These are phyloP conservation scores for Nixonia krombeini DNA, from an alignment of 1,140 invertebrate species.

Conservation along the genomic window DNA sequence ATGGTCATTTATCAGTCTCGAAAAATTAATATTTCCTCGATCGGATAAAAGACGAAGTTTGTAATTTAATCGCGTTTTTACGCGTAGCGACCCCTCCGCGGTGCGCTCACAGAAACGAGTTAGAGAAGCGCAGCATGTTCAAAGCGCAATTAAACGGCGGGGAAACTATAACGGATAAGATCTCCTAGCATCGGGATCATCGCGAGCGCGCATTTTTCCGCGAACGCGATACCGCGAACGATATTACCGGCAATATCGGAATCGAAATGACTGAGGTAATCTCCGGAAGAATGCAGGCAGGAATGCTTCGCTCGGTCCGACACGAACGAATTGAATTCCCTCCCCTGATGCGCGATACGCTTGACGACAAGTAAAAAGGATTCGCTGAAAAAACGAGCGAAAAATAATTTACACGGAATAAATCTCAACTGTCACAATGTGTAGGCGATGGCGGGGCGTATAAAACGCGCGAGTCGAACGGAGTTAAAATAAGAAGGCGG, in stretches of 20 bases:
- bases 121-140: no score
- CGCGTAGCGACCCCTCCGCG: no score
- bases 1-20: no score
- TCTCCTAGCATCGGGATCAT: no score
- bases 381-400: conserved; percentile 39
- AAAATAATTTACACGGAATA: conserved; percentile 49
- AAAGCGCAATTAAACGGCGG: no score
- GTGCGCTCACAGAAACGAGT: no score
- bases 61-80: no score
- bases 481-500: conserved; percentile 8
- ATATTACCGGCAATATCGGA: conserved; percentile 43
- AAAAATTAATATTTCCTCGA: no score
- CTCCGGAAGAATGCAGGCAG: conserved; percentile 51
- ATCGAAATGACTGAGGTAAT: conserved; percentile 52
- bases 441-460: conserved; percentile 30
- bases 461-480: conserved; percentile 10
- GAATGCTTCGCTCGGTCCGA: conserved; percentile 47
- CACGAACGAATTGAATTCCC: conserved; percentile 50
- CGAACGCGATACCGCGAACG: conserved; percentile 26
- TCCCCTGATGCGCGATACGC: conserved; percentile 50
- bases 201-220: no score
- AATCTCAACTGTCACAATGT: conserved; percentile 42
- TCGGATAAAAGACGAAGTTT: no score
- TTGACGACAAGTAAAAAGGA: conserved; percentile 49
- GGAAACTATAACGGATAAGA: no score